phyloP scores from a whole-genome alignment of 2,888 invertebrate species.

The Thera britannica region DNA sequence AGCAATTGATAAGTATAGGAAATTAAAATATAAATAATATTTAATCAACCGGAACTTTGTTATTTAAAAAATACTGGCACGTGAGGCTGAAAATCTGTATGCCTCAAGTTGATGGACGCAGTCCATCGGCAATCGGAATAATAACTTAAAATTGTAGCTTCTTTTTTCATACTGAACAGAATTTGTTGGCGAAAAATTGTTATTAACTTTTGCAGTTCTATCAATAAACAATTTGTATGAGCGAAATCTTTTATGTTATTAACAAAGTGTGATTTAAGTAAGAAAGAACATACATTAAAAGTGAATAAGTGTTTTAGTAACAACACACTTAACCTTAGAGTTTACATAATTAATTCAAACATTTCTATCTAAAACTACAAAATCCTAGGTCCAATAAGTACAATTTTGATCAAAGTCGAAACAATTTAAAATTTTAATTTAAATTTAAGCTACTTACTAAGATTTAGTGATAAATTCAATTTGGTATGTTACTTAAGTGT shows the following conservation, averaged over 20 bases:
- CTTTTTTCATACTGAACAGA: too few relatives aligned
- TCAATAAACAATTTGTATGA: not conserved
- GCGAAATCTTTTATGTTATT: not conserved
- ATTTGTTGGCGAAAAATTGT: too few relatives aligned
- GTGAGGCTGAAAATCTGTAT: too few relatives aligned
- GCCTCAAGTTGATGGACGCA: too few relatives aligned
- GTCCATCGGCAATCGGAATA: too few relatives aligned
- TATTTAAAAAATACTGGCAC: too few relatives aligned
- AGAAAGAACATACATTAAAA: not conserved
- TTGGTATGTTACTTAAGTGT: constrained; percentile 74
- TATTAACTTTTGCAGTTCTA: not conserved
- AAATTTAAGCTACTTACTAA: constrained; percentile 34
- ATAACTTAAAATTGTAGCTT: too few relatives aligned
- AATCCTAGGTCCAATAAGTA: constrained; percentile 34
- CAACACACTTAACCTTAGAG: constrained; percentile 17
- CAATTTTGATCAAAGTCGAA: constrained; percentile 33
- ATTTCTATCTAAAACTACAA: constrained; percentile 14
- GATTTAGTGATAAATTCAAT: constrained; percentile 54
- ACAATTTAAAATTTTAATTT: constrained; percentile 4
- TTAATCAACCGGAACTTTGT: too few relatives aligned
- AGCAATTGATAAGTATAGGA: constrained; percentile 14
- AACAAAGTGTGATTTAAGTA: not conserved
- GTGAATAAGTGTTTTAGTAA: constrained; percentile 3
- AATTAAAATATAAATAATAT: not conserved
- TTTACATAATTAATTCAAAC: constrained; percentile 7